Base-by-base conservation (phyloP, 2,797 vertebrate species). In the Sylvia borin region DNA sequence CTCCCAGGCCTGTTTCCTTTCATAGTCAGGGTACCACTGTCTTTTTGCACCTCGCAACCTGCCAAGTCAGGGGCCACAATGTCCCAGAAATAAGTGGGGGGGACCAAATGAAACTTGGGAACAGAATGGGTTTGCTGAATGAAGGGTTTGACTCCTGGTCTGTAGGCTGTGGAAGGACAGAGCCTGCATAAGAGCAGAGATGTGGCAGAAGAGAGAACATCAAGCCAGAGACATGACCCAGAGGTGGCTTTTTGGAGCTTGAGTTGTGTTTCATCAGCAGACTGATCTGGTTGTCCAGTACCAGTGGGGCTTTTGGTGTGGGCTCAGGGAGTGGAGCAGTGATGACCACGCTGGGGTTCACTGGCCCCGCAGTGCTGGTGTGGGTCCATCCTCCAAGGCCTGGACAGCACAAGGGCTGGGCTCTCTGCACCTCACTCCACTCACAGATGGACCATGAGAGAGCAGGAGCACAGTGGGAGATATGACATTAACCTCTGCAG, bases 91-190 rank as follows among this genome's bases (percentile, higher is more conserved):
- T 17, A 72, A 25, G 3, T 27, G n/a, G 36, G 36, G 36, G 27
- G 51, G 43, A 40, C 2, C 12, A 66, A 75, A 58, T 3, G 9
- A 55, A 81, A 47, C 7, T 45, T 0, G 0, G 19, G 26, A 36
- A 65, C 1, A 1, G 32, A 85, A 31, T 11, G 16, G 6, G 5
- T 14, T 76, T 62, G 31, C 7, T 38, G 36, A 16, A 57, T 34
- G 42, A 7, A 40, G 64, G 20, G 40, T 67, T 83, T 57, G 53
- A 16, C 19, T 85, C 18, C 25, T 40, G 55, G 11, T 50, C 20
- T 45, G 47, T 66, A 73, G 31, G 31, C 9, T 72, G 50, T 22
- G 43, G 36, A 70, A 73, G n/a, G 76, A 5, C 70, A 60, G 53
- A 78, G 70, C 10, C n/a, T 29, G 13, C 40, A n/a, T 27, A 19